Base-by-base conservation (phyloP, 2,797 vertebrate genomes). In the Apogon talboti region DNA sequence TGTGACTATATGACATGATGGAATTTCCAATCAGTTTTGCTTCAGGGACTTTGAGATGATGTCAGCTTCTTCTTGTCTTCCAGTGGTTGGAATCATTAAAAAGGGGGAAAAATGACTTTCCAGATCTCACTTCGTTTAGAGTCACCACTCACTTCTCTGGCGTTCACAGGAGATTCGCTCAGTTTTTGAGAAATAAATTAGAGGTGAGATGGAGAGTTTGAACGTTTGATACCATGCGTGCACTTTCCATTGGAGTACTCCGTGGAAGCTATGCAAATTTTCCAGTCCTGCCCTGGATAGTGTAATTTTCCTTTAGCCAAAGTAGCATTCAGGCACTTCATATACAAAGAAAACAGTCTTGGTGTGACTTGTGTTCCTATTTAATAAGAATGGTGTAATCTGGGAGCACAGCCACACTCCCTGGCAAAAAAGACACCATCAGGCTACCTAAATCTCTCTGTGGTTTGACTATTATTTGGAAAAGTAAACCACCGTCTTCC, bases 61-160 rank as follows among this genome's bases (percentile, higher is more conserved):
- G 91, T 93, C 92, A 93, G 81, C 83, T 74, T 78, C 83, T 74
- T 78, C 82, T 79, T 85, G 61, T 81, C 74, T 87, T 92, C 81
- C 91, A 92, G 82, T 74, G 84, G 90, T 90, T 92, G 89, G 88
- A 90, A 84, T 89, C 79, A 67, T 91, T 91, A 88, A 91, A 92
- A 75, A 65, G 48, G 62, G 73, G 62, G 73, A 79, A 86, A 44
- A 88, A 86, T 83, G 73, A 84, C 79, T 90, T 91, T 91, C 91
- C 91, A 92, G 83, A 77, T 67, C 44, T 79, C 68, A 69, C 59
- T 66, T 56, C 60, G 65, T 57, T 48, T 47, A 72, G 11, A 71
- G 58, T 80, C 45, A 61, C 68, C 71, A 42, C 72, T 88, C 79
- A 72, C 74, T 78, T 61, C 66, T 79, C 69, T 87, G 82, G 68